Conservation (phyloP, 2,888 invertebrate genomes). For the Deilephila porcellus region DNA sequence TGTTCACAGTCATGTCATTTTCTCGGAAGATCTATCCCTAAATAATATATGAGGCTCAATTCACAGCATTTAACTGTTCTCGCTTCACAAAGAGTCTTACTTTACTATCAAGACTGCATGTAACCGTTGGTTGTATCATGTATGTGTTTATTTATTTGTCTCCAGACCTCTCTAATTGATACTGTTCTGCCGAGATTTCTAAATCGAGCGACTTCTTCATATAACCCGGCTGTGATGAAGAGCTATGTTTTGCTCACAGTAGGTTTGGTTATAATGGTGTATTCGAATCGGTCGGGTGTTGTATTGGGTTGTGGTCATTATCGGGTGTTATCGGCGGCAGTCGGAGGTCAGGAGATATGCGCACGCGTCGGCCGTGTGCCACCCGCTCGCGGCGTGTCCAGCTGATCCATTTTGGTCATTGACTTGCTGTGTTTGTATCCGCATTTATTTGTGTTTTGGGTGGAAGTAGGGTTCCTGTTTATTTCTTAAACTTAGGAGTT, state of each 20-base stretch:
- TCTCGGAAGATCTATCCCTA: neutral
- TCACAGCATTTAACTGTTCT: neutral
- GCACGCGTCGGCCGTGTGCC: conserved; percentile 76
- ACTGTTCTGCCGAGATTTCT: conserved; percentile 10
- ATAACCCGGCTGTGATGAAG: conserved; percentile 17
- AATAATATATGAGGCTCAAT: neutral
- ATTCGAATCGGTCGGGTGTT: conserved; percentile 49
- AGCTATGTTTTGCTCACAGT: neutral
- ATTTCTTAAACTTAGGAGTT: neutral
- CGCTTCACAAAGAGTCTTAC: neutral
- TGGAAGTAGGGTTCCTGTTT: neutral
- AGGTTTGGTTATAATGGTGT: conserved; percentile 2
- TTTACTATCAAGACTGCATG: neutral
- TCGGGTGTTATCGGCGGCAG: conserved; percentile 59
- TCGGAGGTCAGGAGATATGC: conserved; percentile 70
- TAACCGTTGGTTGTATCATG: neutral
- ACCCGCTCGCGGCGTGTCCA: conserved; percentile 37
- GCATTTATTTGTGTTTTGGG: neutral
- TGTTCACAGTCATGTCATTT: too few species aligned
- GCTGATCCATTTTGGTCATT: conserved; percentile 50
- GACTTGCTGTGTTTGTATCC: conserved; percentile 35
- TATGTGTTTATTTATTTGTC: conserved; percentile 20
- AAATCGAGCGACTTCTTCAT: conserved; percentile 1
- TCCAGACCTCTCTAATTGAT: conserved; percentile 25
- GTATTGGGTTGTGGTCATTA: conserved; percentile 48